These are phyloP conservation scores for Melinaea menophilus DNA, from an alignment of 2,888 invertebrate genomes.

Conservation along the genomic window DNA sequence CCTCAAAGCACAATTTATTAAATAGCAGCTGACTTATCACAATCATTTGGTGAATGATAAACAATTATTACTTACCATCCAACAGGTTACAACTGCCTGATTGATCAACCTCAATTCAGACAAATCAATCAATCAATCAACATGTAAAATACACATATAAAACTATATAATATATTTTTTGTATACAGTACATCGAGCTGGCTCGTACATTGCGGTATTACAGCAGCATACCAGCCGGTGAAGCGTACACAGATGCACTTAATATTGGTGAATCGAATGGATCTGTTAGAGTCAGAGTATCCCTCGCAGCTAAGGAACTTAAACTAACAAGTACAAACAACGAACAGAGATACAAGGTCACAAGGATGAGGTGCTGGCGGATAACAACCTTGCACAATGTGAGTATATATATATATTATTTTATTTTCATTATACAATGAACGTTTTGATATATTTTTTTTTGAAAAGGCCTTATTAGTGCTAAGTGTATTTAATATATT, in stretches of 20 bases:
- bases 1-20: too few species aligned
- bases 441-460: neutral
- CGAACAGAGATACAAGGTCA: conserved; percentile 94
- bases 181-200: conserved; percentile 87
- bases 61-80: too few species aligned
- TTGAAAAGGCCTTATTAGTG: neutral
- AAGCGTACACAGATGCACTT: conserved; percentile 57
- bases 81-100: too few species aligned
- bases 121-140: too few species aligned
- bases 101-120: too few species aligned
- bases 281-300: conserved; percentile 77
- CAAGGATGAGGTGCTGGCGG: conserved; percentile 98
- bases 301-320: conserved; percentile 92
- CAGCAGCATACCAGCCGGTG: conserved; percentile 84
- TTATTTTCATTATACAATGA: neutral
- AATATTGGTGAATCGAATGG: conserved; percentile 46
- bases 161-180: conserved; percentile 12
- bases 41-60: too few species aligned
- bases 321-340: conserved; percentile 84
- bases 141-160: too few species aligned
- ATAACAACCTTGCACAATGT: conserved; percentile 90
- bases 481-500: neutral
- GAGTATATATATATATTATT: conserved; percentile 43
- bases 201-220: conserved; percentile 92
- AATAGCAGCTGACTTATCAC: too few species aligned